Evolutionary conservation across 2,113 vertebrate species (phyloP), one percentile per base, ranked within the genome.

Genomic region (Aplodontia rufa): DNA sequence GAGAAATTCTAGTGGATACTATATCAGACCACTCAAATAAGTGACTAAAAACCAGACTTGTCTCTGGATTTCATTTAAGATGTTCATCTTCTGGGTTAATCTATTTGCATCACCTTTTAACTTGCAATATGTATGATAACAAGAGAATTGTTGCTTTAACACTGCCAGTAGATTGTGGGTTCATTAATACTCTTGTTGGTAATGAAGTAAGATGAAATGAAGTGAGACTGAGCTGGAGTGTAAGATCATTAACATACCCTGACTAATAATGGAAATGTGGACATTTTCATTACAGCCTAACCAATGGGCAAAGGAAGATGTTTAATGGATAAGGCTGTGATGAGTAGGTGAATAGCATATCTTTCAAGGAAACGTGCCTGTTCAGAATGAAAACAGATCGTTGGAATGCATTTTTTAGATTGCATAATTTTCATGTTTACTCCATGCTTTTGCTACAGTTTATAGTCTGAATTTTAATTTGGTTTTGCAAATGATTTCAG

Each of bases 151-250:
- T 80, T 94, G 94, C 82, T 95, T 95, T 95, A 87, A 94, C 94
- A 49, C 86, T 94, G 89, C 83, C 75, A 89, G 53, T 76, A 87
- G 95, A 85, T 42, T 58, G 93, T 90, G 91, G 97, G 89, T 97
- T 97, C 96, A 95, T 97, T 97, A 96, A 91, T 94, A 88, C 80
- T 80, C 91, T 83, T 87, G 93, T 93, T 94, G 94, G 68, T 96
- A 92, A 95, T 91, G 96, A 97, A 93, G 94, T 92, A 83, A 97
- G 82, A 83, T 93, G 96, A 97, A 97, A 87, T 93, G 90, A 91
- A 96, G 93, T 81, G 96, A 94, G 93, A 81, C 89, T 71, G 85
- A 95, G 76, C 86, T 40, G 5, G 90, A 91, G 94, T 94, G 64
- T 86, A 93, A 93, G 96, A 93, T 96, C 94, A 87, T 96, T 97